phyloP scores from a whole-genome alignment of 92 coral and sea anemone species.

The Palythoa grandiflora region DNA sequence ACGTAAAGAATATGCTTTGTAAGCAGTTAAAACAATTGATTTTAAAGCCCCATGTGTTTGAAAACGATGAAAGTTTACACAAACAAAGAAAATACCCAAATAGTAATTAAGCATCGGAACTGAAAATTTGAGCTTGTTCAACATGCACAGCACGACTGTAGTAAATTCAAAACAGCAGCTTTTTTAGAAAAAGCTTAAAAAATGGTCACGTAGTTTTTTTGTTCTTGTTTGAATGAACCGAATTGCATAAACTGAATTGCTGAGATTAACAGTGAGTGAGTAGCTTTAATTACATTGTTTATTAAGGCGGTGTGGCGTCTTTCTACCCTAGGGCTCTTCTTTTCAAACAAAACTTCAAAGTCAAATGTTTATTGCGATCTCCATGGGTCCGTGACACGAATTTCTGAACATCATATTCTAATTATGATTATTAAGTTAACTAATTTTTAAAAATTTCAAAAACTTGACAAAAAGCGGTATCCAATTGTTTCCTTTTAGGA shows the following conservation, averaged over 20 bases:
- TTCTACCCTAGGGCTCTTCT: conserved; percentile 19
- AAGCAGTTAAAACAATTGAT: conserved; percentile 23
- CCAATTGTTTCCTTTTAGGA: too few relatives aligned
- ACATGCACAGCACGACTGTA: neutral
- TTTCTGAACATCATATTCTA: too few relatives aligned
- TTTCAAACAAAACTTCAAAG: neutral
- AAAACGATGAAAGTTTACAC: conserved; percentile 41
- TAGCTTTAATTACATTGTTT: conserved; percentile 4
- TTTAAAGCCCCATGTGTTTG: conserved; percentile 20
- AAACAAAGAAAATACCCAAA: neutral
- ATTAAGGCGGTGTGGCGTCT: neutral
- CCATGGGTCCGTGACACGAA: neutral
- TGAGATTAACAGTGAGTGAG: neutral
- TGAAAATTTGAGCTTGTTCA: neutral
- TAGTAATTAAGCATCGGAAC: neutral
- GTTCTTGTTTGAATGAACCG: neutral
- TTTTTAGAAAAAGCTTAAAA: neutral
- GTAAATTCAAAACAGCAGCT: conserved; percentile 1
- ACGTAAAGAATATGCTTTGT: conserved; percentile 1
- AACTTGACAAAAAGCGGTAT: too few relatives aligned
- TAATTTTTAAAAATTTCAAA: too few relatives aligned
- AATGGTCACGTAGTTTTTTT: too few relatives aligned
- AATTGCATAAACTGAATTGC: neutral
- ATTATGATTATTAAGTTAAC: too few relatives aligned
- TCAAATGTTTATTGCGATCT: neutral